phyloP scores from a whole-genome alignment of 2,113 vertebrate genomes.

The Formicarius rufipectus region DNA sequence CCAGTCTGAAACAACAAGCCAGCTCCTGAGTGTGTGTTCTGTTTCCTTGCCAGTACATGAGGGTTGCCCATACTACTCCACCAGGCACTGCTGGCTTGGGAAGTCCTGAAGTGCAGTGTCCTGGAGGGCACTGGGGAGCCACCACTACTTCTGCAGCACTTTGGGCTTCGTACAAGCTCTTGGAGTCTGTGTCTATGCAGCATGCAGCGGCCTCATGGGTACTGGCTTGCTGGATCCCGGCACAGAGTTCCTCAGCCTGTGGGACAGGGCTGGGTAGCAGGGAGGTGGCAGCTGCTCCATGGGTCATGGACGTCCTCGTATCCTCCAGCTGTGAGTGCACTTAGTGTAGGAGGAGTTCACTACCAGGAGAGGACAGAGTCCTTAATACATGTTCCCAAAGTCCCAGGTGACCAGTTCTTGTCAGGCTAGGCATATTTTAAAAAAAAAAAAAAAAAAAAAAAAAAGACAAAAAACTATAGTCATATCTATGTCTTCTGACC shows the following conservation, averaged over 20 bases:
- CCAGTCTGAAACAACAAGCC: not conserved
- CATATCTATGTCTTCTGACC: not conserved
- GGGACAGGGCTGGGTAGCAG: not conserved
- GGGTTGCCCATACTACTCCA: not conserved
- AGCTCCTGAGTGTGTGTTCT: not conserved
- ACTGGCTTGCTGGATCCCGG: not conserved
- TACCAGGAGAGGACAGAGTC: not conserved
- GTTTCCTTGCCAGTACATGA: rapidly evolving
- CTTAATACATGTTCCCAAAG: not conserved
- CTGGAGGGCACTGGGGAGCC: not conserved
- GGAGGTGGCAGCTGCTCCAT: not conserved
- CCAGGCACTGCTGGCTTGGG: rapidly evolving
- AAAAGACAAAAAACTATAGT: not conserved
- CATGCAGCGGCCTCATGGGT: rapidly evolving
- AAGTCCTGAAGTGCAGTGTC: not conserved
- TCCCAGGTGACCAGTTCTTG: not conserved
- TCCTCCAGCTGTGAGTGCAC: not conserved
- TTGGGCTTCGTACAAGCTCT: not conserved
- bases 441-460: too few relatives aligned
- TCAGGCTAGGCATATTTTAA: not conserved
- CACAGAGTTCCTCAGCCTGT: rapidly evolving
- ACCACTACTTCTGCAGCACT: not conserved
- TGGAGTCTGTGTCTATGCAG: rapidly evolving
- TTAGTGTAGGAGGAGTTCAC: not conserved
- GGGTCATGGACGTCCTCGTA: rapidly evolving